Conservation (phyloP, 2,113 vertebrate genomes). For the Trochalopteron elliotii region DNA sequence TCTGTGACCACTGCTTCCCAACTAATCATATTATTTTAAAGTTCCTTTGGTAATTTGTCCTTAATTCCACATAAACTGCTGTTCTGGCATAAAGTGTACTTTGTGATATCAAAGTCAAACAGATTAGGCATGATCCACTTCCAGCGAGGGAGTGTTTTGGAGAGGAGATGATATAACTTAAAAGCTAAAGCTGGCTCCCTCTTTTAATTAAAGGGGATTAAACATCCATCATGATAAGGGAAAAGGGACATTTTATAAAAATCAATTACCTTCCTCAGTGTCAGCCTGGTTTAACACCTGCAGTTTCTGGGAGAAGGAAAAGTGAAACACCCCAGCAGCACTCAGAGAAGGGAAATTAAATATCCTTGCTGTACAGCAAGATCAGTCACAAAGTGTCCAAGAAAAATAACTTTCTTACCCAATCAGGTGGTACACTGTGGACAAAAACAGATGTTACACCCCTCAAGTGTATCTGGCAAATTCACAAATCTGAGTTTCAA, state of each 20-base stretch:
- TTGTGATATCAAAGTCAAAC: slow-evolving; percentile 55
- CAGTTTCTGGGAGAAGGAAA: neutral
- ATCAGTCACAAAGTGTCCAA: neutral
- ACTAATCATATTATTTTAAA: slow-evolving; percentile 33
- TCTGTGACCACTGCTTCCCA: neutral
- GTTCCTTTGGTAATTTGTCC: slow-evolving; percentile 49
- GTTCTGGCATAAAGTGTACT: slow-evolving; percentile 34
- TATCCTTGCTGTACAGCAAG: neutral
- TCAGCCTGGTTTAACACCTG: slow-evolving; percentile 36
- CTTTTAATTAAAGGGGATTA: slow-evolving; percentile 54
- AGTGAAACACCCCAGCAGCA: neutral
- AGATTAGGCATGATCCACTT: slow-evolving; percentile 58
- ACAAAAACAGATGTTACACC: neutral
- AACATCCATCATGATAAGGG: slow-evolving; percentile 55
- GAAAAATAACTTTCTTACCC: neutral
- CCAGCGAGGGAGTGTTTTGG: slow-evolving; percentile 29
- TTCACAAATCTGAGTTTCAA: accelerated
- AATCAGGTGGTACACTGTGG: neutral
- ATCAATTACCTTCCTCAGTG: slow-evolving; percentile 22
- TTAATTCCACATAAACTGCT: slow-evolving; percentile 54
- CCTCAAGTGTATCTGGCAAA: neutral
- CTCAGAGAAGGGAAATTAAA: neutral
- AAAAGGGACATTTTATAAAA: slow-evolving; percentile 37
- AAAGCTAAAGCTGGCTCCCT: slow-evolving; percentile 39
- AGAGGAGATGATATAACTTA: slow-evolving; percentile 33